Base-by-base conservation (phyloP, 2,797 vertebrate genomes). In the Dryobates pubescens region DNA sequence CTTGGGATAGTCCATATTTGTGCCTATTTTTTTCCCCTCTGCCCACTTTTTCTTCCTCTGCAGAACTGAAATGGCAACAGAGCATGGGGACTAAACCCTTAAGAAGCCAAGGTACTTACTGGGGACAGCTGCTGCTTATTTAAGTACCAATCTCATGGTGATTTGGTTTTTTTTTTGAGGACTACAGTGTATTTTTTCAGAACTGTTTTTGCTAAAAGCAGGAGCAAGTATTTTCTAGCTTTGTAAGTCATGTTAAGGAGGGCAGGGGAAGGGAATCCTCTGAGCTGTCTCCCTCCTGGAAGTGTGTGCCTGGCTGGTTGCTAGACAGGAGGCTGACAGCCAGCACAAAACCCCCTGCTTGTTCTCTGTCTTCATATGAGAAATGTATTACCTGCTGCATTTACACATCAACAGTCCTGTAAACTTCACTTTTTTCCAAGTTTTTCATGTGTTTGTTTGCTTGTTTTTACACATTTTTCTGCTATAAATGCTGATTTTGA, bases 371-470 rank as follows among this genome's bases (percentile, higher is more conserved):
- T 74, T 5, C 4, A 2, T 10, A 6, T 59, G 63, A 56, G 27
- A 32, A 41, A 65, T 88, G 78, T 86, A 10, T 86, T 65, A 19
- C 47, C 32, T 86, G 51, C 36, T 6, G 3, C 15, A 10, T 24
- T 61, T 77, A 36, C 0, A 0, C 12, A 61, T 67, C 30, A 64
- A 32, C 17, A 6, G 13, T 54, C 13, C 20, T 43, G 8, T 56
- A 47, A 86, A 47, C 20, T 5, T 69, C 62, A 54, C 36, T 54
- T 78, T 73, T 75, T 75, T 43, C 12, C 22, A 62, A 59, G 23
- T 0, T 0, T 6, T 17, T 43, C n/a, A n/a, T 38, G 38, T 38
- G 38, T 38, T 38, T 34, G 34, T 43, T 43, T 43, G 15, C 17
- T 43, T 43, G 9, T 41, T 79, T 76, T 75, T 67, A 24, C 17